Evolutionary conservation across 2,888 invertebrate species (phyloP), one percentile per base, ranked within the genome.

Genomic region (Heliconius hortense): DNA sequence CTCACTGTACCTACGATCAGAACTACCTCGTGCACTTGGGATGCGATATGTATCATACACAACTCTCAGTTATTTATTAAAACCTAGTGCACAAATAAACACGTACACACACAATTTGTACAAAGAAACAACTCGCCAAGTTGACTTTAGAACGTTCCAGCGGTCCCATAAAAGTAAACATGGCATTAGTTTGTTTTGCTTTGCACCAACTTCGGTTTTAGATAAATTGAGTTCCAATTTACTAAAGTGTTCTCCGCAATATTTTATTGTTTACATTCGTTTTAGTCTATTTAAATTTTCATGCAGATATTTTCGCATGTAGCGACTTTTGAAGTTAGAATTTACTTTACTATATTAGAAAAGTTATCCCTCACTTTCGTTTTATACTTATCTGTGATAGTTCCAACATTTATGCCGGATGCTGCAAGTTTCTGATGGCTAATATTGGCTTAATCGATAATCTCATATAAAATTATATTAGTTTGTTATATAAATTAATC

Each of bases 221-320:
- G 62, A 78, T 73, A 70, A 76, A 78, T 78, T 73, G 77, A 75
- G 67, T 64, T 75, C 72, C 75, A 78, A 76, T 78, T 73, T 71
- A 56, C 70, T 73, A 56, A 62, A 75, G 78, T 76, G 78, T 77
- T 72, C 73, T 71, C 48, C 35, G 72, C 66, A 76, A 68, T 67
- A 71, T 71, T 71, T 71, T 62, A 71, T 71, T 71, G 71, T 62
- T 71, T 70, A 59, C 74, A 64, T 64, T 64, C 31, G 70, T 71
- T 71, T 56, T 71, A 59, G 39, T 64, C 56, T 71, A 35, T 64
- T 74, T 70, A 56, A 74, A 74, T 48, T 71, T 75, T 71, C 63
- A 31, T 72, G 31, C 53, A 72, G 48, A 72, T 72, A 72, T 63
- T 72, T 64, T 64, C 21, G 26, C 59, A 31, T 53, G 26, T n/a